Conservation (phyloP, 2,113 vertebrate genomes). For the Monopterus albus region DNA sequence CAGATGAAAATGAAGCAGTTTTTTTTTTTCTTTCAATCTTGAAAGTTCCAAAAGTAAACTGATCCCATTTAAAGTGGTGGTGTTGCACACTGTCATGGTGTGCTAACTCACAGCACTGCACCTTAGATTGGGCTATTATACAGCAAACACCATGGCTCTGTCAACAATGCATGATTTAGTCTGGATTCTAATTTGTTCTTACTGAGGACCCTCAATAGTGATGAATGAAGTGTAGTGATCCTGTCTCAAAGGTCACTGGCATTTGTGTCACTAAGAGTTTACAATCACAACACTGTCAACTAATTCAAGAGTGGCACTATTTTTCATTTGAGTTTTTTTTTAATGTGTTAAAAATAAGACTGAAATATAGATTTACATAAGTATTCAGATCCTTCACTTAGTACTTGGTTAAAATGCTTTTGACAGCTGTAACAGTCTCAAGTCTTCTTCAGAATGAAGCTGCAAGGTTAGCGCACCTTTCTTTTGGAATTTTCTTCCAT, state of each 20-base stretch:
- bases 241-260: neutral
- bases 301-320: no score
- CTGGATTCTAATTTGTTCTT: conserved; percentile 17
- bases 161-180: conserved; percentile 25
- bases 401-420: no score
- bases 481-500: no score
- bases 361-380: no score
- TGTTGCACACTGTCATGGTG: neutral
- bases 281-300: neutral
- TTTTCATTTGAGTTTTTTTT: no score
- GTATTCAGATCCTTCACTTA: no score
- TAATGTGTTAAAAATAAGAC: no score
- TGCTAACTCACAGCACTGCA: neutral
- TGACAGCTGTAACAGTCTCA: no score
- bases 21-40: neutral
- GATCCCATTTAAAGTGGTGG: neutral
- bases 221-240: neutral
- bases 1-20: neutral
- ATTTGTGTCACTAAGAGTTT: neutral
- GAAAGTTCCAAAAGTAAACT: no score
- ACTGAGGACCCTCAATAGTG: neutral
- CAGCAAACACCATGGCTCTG: neutral
- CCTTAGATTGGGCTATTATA: neutral
- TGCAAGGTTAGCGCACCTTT: no score
- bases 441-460: no score